Conservation (phyloP, 2,888 invertebrate genomes). For the Atethmia centrago region DNA sequence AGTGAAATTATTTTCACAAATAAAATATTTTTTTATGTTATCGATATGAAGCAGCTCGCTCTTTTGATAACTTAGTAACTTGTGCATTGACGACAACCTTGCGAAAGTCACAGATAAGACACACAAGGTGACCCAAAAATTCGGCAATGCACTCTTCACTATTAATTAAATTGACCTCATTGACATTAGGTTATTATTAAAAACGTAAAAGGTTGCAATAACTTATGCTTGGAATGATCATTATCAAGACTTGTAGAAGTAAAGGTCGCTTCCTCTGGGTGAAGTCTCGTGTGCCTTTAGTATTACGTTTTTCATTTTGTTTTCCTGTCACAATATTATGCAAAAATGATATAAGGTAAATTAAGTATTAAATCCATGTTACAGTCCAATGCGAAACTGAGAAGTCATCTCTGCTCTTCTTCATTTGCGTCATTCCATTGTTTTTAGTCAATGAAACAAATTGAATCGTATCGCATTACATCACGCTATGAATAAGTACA, state of each 20-base stretch:
- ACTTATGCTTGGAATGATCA: constrained; percentile 13
- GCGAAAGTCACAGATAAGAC: constrained; percentile 69
- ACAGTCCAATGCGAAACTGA: constrained; percentile 10
- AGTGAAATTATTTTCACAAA: constrained; percentile 27
- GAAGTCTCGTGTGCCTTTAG: neutral
- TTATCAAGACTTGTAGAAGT: neutral
- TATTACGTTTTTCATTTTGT: neutral
- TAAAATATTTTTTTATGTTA: constrained; percentile 27
- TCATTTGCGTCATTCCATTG: neutral
- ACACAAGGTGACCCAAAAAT: constrained; percentile 74
- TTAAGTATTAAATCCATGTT: neutral
- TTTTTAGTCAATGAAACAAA: constrained; percentile 2
- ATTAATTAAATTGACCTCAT: constrained; percentile 60
- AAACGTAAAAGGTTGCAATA: constrained; percentile 28
- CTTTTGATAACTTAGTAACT: constrained; percentile 53
- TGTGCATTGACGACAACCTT: constrained; percentile 67
- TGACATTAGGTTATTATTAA: constrained; percentile 32
- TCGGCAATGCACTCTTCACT: constrained; percentile 63
- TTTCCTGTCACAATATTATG: constrained; percentile 1
- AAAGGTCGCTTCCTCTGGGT: neutral
- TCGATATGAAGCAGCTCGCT: constrained; percentile 26
- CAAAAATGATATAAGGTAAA: neutral
- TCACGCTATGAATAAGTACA: constrained; percentile 17
- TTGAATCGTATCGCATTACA: neutral
- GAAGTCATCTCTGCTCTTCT: neutral